phyloP scores from a whole-genome alignment of 1,140 invertebrate genomes.

The Drosophila mauritiana region DNA sequence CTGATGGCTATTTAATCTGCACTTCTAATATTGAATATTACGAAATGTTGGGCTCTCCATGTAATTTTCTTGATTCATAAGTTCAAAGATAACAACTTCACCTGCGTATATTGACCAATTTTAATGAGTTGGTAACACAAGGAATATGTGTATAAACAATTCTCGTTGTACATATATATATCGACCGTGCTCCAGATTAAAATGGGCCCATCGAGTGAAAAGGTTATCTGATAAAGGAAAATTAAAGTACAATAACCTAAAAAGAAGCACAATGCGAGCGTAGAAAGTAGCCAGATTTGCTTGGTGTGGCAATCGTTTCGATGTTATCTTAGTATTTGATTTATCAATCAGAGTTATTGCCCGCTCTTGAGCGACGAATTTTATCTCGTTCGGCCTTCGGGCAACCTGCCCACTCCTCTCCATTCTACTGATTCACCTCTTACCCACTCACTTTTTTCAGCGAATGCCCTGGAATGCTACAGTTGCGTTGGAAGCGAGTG shows the following conservation, averaged over 20 bases:
- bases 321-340: constrained; percentile 50
- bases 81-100: not conserved
- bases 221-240: constrained; percentile 16
- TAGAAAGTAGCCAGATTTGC: constrained; percentile 22
- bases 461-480: constrained; percentile 57
- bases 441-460: constrained; percentile 19
- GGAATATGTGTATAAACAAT: no score
- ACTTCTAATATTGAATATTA: not conserved
- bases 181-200: not conserved
- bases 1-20: no score
- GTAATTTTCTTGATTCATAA: not conserved
- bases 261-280: constrained; percentile 7
- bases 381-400: constrained; percentile 28
- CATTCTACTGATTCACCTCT: constrained; percentile 7
- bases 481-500: constrained; percentile 53
- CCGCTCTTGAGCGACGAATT: constrained; percentile 28
- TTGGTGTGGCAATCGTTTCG: constrained; percentile 16
- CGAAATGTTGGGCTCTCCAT: not conserved
- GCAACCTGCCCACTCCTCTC: not conserved
- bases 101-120: no score
- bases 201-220: constrained; percentile 3
- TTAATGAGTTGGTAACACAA: no score
- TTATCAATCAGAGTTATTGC: constrained; percentile 56
- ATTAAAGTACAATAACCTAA: constrained; percentile 28
- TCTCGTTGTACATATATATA: no score